These are phyloP conservation scores for Cephalopachus bancanus DNA, from an alignment of 2,797 vertebrate genomes.

Conservation along the genomic window DNA sequence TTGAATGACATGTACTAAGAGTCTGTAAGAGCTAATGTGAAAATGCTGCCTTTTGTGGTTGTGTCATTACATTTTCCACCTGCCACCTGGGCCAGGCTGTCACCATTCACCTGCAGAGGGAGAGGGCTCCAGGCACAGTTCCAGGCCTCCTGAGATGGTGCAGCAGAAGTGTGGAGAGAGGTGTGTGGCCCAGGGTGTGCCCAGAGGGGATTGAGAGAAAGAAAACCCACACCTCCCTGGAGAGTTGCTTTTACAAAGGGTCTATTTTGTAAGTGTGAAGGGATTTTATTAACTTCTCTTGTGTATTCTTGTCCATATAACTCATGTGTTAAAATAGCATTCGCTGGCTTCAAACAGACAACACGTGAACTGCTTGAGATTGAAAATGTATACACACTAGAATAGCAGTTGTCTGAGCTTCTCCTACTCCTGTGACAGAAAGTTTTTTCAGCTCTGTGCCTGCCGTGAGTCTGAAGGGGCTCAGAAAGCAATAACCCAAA, in stretches of 20 bases:
- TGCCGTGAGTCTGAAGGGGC: neutral
- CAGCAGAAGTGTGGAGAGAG: neutral
- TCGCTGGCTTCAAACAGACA: neutral
- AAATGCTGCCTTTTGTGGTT: constrained; percentile 23
- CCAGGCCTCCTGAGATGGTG: neutral
- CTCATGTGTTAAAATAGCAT: neutral
- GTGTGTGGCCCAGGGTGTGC: neutral
- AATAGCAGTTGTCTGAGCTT: neutral
- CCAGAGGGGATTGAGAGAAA: neutral
- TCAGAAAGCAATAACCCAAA: neutral
- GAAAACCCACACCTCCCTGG: neutral
- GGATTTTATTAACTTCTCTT: neutral
- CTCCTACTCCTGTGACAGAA: neutral
- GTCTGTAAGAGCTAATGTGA: neutral
- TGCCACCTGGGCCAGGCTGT: neutral
- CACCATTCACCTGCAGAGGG: neutral
- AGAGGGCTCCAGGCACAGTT: neutral
- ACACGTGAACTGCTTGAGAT: neutral
- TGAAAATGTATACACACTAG: neutral
- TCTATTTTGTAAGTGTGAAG: neutral
- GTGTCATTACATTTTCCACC: neutral
- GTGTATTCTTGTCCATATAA: neutral
- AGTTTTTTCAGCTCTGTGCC: neutral
- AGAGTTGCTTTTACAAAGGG: neutral
- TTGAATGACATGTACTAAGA: constrained; percentile 44